Percentiles rank a stretch among this genome's conserved stretches.
Conservation (phyloP, 2,113 vertebrate genomes). For the Bubo bubo region DNA sequence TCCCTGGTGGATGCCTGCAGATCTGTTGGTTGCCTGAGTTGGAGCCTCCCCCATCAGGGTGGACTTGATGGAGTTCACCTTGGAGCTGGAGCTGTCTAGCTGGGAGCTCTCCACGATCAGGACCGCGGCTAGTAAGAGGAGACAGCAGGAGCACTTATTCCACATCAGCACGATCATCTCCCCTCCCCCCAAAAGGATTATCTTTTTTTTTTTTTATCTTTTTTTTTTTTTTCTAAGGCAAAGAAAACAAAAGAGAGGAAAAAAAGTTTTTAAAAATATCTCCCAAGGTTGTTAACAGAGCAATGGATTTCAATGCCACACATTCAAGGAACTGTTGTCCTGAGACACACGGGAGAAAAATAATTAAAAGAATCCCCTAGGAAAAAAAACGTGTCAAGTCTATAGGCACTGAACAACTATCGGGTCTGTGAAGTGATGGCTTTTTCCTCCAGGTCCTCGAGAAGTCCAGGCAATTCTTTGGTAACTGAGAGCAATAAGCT, state of each 20-base stretch:
- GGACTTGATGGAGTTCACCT: constrained; percentile 94
- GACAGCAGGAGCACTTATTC: constrained; percentile 81
- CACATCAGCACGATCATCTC: constrained; percentile 79
- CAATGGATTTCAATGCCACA: constrained; percentile 14
- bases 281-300: constrained; percentile 5
- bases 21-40: constrained; percentile 83
- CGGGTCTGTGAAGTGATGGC: not conserved
- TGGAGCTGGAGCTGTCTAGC: constrained; percentile 81
- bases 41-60: constrained; percentile 81
- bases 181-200: constrained; percentile 53
- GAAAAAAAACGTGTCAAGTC: not conserved
- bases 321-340: constrained; percentile 8
- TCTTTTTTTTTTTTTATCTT: not conserved
- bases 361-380: not conserved
- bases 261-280: not conserved
- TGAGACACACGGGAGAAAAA: constrained; percentile 6
- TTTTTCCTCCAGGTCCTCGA: constrained; percentile 38
- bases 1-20: constrained; percentile 76
- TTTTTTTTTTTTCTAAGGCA: not conserved
- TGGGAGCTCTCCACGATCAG: constrained; percentile 86
- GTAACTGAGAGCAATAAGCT: constrained; percentile 35
- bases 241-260: not conserved
- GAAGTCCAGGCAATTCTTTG: constrained; percentile 52
- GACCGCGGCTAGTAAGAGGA: constrained; percentile 84
- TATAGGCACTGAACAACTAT: not conserved